These are phyloP conservation scores for Diprion similis DNA, from an alignment of 1,140 invertebrate genomes.

Conservation along the genomic window DNA sequence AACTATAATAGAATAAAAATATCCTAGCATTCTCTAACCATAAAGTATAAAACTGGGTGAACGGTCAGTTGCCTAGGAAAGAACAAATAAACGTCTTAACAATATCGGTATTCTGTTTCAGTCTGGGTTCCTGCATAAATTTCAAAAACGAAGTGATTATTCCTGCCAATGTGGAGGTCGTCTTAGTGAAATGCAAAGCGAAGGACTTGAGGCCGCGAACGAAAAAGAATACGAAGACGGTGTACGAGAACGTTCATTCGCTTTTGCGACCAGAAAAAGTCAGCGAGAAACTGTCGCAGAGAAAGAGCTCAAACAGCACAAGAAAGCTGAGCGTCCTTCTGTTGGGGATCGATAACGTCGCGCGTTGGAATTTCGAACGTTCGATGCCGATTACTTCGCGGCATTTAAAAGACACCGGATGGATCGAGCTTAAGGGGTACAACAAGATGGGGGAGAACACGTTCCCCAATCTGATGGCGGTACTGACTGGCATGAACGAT, in stretches of 20 bases:
- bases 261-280: constrained; percentile 50
- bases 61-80: too few species aligned
- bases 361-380: constrained; percentile 76
- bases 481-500: constrained; percentile 71
- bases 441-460: constrained; percentile 81
- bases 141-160: constrained; percentile 52
- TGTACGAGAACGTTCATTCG: constrained; percentile 65
- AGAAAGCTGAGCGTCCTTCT: constrained; percentile 71
- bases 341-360: constrained; percentile 84
- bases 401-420: constrained; percentile 69
- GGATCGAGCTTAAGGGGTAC: constrained; percentile 67
- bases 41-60: too few species aligned
- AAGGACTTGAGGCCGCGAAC: constrained; percentile 31
- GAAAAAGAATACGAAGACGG: constrained; percentile 34
- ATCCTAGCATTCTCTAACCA: too few species aligned
- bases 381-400: constrained; percentile 77
- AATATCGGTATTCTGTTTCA: constrained; percentile 35
- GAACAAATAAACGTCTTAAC: background rate
- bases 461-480: constrained; percentile 82
- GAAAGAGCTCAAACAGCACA: constrained; percentile 32
- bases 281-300: constrained; percentile 39
- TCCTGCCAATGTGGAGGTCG: constrained; percentile 50
- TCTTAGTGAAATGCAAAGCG: constrained; percentile 57
- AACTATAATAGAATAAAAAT: too few species aligned
- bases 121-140: constrained; percentile 54